These are phyloP conservation scores for Metopia argyrocephala DNA, from an alignment of 2,888 invertebrate genomes.

Conservation along the genomic window DNA sequence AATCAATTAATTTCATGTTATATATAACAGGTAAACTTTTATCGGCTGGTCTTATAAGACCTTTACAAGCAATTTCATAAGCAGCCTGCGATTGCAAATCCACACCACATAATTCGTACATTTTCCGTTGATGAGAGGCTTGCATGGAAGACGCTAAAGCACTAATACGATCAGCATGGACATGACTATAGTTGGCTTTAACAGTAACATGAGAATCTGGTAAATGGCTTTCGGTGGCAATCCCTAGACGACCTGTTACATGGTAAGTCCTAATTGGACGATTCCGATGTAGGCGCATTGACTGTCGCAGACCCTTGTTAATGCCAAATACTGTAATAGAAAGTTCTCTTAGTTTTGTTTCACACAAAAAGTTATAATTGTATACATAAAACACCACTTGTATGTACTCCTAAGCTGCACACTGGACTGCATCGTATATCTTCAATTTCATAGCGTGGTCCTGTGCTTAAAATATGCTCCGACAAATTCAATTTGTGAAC, in stretches of 20 bases:
- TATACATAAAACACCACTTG: slow-evolving; percentile 87
- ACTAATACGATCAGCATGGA: slow-evolving; percentile 85
- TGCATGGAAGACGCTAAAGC: slow-evolving; percentile 88
- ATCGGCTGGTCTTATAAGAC: slow-evolving; percentile 87
- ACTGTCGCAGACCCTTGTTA: slow-evolving; percentile 82
- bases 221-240: slow-evolving; percentile 86
- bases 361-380: too few species aligned
- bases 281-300: slow-evolving; percentile 81
- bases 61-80: slow-evolving; percentile 91
- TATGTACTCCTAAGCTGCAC: slow-evolving; percentile 82
- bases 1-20: slow-evolving; percentile 90
- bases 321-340: slow-evolving; percentile 83
- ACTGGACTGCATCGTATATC: slow-evolving; percentile 84
- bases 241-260: slow-evolving; percentile 87
- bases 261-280: slow-evolving; percentile 85
- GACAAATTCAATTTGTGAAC: slow-evolving; percentile 81
- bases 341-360: too few species aligned
- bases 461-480: slow-evolving; percentile 86
- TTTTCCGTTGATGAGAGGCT: slow-evolving; percentile 90
- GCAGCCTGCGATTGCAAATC: slow-evolving; percentile 92
- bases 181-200: slow-evolving; percentile 84
- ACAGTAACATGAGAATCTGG: slow-evolving; percentile 86
- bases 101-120: slow-evolving; percentile 89
- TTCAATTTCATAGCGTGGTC: slow-evolving; percentile 84
- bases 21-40: slow-evolving; percentile 88